Conservation (phyloP, 2,113 vertebrate genomes). For the Tragelaphus strepsiceros region DNA sequence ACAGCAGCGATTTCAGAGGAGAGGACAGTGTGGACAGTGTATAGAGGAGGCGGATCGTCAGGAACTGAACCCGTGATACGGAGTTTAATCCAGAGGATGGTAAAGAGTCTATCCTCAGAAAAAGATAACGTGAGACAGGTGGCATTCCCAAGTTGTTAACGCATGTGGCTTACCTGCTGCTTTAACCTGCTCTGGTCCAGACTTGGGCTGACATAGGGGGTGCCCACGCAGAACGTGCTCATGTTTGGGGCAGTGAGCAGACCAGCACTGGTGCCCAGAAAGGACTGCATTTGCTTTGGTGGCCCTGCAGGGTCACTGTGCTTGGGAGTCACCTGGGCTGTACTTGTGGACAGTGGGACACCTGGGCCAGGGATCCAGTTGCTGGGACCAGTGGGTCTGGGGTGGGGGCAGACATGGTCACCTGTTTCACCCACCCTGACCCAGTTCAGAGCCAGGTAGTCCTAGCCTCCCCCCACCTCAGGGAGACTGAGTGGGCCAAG, state of each 20-base stretch:
- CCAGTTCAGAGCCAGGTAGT: not conserved
- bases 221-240: fast-evolving
- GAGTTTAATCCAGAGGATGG: not conserved
- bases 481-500: not conserved
- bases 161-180: not conserved
- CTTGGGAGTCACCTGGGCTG: not conserved
- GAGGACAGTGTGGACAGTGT: not conserved
- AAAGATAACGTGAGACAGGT: not conserved
- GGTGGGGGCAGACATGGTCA: too few relatives aligned
- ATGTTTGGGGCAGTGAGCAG: not conserved
- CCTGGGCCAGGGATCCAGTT: not conserved
- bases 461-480: not conserved
- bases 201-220: not conserved
- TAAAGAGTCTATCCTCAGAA: not conserved
- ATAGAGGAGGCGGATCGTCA: not conserved
- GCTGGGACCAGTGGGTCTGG: not conserved
- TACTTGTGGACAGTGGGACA: not conserved
- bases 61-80: fast-evolving
- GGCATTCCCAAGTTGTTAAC: not conserved
- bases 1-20: not conserved
- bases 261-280: not conserved
- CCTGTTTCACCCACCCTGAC: fast-evolving
- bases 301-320: not conserved
- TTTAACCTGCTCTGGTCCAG: not conserved
- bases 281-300: not conserved